Evolutionary conservation across 2,888 invertebrate genomes (phyloP).

Genomic region (Caprella mutica): DNA sequence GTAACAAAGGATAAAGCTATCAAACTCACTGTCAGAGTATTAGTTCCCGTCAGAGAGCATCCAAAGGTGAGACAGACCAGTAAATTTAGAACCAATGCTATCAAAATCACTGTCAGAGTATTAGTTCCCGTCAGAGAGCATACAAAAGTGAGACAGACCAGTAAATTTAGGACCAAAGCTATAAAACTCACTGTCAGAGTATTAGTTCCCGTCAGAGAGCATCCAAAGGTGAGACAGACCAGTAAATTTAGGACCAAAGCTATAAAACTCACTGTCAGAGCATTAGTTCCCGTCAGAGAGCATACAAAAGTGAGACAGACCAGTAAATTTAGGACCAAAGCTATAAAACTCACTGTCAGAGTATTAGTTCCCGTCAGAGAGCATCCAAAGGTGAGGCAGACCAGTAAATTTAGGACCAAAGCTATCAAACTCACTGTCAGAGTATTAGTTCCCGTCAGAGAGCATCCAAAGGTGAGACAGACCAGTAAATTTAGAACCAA

Average conservation of each 20-base stretch:
- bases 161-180: too few relatives aligned
- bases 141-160: constrained; percentile 47
- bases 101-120: constrained; percentile 73
- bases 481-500: too few relatives aligned
- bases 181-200: constrained; percentile 76
- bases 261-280: constrained; percentile 72
- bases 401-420: constrained; percentile 46
- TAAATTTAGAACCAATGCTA: too few relatives aligned
- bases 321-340: too few relatives aligned
- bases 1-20: constrained; percentile 76
- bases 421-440: constrained; percentile 75
- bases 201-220: constrained; percentile 72
- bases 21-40: constrained; percentile 71
- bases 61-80: constrained; percentile 53
- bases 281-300: constrained; percentile 72
- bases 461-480: constrained; percentile 59
- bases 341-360: constrained; percentile 72
- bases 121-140: constrained; percentile 76
- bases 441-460: constrained; percentile 71
- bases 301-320: constrained; percentile 52
- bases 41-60: constrained; percentile 74
- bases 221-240: constrained; percentile 55
- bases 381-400: constrained; percentile 52
- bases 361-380: constrained; percentile 75
- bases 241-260: too few relatives aligned